A percentile compares a stretch with the other conserved stretches of the same genome.
These are phyloP conservation scores for Xanthostigma xanthostigma DNA, from an alignment of 2,888 invertebrate genomes.

Conservation along the genomic window DNA sequence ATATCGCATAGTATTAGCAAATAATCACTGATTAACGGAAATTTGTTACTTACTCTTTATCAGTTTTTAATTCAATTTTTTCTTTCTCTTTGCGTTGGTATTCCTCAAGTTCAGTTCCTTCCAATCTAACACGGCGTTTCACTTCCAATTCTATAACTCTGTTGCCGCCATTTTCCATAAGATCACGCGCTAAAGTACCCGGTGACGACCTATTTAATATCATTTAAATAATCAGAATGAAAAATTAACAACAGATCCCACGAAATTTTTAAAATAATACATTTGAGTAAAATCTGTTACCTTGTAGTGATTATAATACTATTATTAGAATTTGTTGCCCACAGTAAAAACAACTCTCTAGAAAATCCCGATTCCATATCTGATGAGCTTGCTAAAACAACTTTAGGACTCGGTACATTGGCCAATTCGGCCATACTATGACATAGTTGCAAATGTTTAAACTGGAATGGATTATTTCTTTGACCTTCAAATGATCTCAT, in stretches of 20 bases:
- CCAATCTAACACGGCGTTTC: constrained; percentile 52
- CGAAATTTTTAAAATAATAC: too few relatives aligned
- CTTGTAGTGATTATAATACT: constrained; percentile 85
- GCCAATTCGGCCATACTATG: constrained; percentile 79
- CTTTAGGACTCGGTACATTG: constrained; percentile 80
- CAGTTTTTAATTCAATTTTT: constrained; percentile 21
- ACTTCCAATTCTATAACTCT: constrained; percentile 56
- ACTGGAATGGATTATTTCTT: constrained; percentile 88
- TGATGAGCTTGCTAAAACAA: constrained; percentile 86
- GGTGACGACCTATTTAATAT: constrained; percentile 49
- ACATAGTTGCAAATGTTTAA: constrained; percentile 85
- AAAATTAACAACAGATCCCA: not conserved
- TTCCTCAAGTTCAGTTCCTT: constrained; percentile 66
- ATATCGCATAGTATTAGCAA: too few relatives aligned
- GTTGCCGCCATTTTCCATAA: constrained; percentile 62
- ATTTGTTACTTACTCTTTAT: constrained; percentile 21
- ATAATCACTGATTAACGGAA: constrained; percentile 3
- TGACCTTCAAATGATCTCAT: constrained; percentile 85
- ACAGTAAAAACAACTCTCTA: constrained; percentile 83
- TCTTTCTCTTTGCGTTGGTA: constrained; percentile 49
- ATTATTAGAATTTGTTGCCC: constrained; percentile 85
- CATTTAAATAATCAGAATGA: not conserved
- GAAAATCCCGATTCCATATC: constrained; percentile 94
- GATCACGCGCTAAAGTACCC: constrained; percentile 63
- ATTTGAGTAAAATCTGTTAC: constrained; percentile 25